Percentiles rank a stretch among this genome's conserved stretches.
These are phyloP conservation scores for Cettia cetti DNA, from an alignment of 2,113 vertebrate genomes.

Conservation along the genomic window DNA sequence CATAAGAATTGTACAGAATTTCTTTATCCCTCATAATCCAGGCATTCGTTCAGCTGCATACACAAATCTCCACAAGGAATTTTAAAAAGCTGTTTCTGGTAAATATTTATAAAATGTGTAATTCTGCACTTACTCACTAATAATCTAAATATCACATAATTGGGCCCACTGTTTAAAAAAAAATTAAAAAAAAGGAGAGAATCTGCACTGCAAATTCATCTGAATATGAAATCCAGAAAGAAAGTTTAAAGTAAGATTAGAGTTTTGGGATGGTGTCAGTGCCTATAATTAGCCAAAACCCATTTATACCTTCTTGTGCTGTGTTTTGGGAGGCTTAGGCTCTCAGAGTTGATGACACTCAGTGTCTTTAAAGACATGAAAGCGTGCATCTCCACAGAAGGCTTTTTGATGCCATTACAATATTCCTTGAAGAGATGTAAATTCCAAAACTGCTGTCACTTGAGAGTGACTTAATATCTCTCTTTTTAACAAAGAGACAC, in stretches of 20 bases:
- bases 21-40: background rate
- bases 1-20: background rate
- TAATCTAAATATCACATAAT: background rate
- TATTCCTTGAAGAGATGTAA: constrained; percentile 3
- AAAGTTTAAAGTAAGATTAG: background rate
- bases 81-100: background rate
- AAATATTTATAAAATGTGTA: background rate
- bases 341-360: background rate
- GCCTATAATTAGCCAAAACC: background rate
- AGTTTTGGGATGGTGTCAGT: background rate
- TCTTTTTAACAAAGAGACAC: background rate
- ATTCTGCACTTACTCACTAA: background rate
- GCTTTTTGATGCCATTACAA: background rate
- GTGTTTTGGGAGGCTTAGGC: background rate
- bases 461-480: background rate
- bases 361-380: background rate
- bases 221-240: background rate
- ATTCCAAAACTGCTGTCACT: background rate
- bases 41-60: background rate
- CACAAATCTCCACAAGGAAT: background rate
- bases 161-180: background rate
- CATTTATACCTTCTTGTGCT: rapidly evolving
- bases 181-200: background rate
- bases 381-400: background rate
- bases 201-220: background rate